phyloP scores from a whole-genome alignment of 2,113 vertebrate species.

The Notechis scutatus region DNA sequence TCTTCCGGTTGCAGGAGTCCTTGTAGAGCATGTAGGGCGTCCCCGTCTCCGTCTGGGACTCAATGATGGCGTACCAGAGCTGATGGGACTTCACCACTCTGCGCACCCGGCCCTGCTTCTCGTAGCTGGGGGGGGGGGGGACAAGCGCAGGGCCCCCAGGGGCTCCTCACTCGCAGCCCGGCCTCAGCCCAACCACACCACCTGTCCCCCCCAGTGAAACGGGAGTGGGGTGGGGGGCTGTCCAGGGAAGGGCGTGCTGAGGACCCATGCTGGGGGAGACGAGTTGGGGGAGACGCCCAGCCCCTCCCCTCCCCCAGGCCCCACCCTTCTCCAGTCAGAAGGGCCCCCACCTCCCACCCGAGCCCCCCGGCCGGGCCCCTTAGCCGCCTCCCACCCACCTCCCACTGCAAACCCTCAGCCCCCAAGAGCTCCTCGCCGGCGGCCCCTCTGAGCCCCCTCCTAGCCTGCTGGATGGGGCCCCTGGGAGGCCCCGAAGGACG shows the following conservation, averaged over 20 bases:
- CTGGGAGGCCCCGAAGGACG: background rate
- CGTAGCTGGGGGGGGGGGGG: slow-evolving; percentile 75
- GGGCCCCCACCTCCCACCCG: background rate
- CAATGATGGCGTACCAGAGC: slow-evolving; percentile 93
- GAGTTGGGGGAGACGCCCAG: no score
- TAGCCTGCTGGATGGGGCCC: background rate
- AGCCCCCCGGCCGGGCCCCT: background rate
- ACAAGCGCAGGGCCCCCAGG: background rate
- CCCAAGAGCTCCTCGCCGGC: background rate
- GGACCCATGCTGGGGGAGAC: background rate
- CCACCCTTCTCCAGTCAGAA: background rate
- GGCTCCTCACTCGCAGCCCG: background rate
- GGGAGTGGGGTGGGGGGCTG: no score
- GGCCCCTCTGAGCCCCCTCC: background rate
- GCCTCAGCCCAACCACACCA: background rate
- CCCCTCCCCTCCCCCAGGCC: background rate
- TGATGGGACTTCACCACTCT: slow-evolving; percentile 93
- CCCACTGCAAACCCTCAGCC: background rate
- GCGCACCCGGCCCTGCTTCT: slow-evolving; percentile 81
- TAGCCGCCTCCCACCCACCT: background rate
- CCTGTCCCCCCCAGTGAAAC: accelerated
- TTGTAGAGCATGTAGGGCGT: slow-evolving; percentile 98
- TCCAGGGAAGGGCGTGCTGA: accelerated
- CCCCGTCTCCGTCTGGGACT: slow-evolving; percentile 95
- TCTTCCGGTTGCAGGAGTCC: slow-evolving; percentile 94